Conservation (phyloP, 2,113 vertebrate species). For the Hystrix brachyura region DNA sequence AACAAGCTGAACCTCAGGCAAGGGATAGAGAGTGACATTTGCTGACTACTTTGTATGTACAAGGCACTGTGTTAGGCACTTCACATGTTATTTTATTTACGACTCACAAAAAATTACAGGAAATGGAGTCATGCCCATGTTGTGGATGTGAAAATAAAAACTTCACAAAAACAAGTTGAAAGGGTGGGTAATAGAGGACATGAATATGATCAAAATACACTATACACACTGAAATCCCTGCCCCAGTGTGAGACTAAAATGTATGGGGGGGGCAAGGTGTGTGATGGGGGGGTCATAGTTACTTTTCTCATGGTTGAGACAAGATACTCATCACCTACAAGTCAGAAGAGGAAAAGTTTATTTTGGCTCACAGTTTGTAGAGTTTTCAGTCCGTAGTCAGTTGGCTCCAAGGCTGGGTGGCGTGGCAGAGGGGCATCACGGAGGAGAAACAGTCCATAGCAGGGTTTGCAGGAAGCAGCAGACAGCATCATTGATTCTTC, state of each 20-base stretch:
- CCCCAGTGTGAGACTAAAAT: not conserved
- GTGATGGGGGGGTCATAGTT: not conserved
- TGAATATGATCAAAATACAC: not conserved
- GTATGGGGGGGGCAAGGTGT: not conserved
- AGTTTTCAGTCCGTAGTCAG: not conserved
- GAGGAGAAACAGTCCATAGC: not conserved
- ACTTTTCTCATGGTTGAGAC: not conserved
- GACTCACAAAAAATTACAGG: not conserved
- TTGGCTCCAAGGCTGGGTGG: not conserved
- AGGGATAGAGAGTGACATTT: not conserved
- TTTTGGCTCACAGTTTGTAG: not conserved
- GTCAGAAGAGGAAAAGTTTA: not conserved
- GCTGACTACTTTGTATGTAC: not conserved
- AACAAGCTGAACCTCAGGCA: not conserved
- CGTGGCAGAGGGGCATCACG: not conserved
- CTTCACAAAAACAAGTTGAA: not conserved
- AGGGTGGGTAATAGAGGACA: not conserved
- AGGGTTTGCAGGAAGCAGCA: not conserved
- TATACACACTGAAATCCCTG: not conserved
- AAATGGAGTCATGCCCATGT: not conserved
- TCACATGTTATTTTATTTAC: constrained; percentile 8
- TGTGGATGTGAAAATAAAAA: constrained; percentile 21
- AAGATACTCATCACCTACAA: not conserved
- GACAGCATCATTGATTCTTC: not conserved
- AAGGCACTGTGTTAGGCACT: not conserved